These are phyloP conservation scores for Calameuta idolon DNA, from an alignment of 2,888 invertebrate species.

Conservation along the genomic window DNA sequence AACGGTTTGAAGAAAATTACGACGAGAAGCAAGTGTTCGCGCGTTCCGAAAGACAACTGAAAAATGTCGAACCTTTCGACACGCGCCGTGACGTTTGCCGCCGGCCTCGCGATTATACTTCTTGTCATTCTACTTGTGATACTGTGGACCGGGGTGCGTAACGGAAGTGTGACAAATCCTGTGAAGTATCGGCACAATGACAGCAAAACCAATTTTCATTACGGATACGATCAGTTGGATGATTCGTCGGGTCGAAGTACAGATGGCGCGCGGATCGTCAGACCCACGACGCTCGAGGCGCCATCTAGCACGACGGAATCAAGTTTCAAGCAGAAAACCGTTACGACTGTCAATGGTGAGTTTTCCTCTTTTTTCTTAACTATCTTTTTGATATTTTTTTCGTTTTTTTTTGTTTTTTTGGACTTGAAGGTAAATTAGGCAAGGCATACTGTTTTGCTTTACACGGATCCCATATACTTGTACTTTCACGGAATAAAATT, in stretches of 20 bases:
- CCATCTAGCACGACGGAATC: background rate
- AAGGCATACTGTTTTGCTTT: background rate
- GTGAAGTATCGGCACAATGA: background rate
- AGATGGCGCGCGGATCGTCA: background rate
- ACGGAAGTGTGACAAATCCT: slow-evolving; percentile 4
- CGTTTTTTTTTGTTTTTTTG: no score
- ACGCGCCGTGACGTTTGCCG: slow-evolving; percentile 42
- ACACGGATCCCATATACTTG: background rate
- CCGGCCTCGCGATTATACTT: slow-evolving; percentile 42
- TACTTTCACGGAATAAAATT: background rate
- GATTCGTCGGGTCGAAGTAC: background rate
- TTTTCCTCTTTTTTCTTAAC: background rate
- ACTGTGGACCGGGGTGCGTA: slow-evolving; percentile 42
- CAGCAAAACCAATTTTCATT: background rate
- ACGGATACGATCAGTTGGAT: background rate
- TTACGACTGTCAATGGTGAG: background rate
- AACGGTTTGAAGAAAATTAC: background rate
- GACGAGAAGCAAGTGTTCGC: background rate
- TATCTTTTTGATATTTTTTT: no score
- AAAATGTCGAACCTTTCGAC: slow-evolving; percentile 45
- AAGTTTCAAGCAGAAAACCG: background rate
- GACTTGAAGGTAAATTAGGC: no score
- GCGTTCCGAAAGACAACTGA: background rate
- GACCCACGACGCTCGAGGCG: background rate
- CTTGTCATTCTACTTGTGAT: slow-evolving; percentile 46